Percentiles rank a stretch among this genome's conserved stretches.
These are phyloP conservation scores for Hofmannophila pseudospretella DNA, from an alignment of 2,888 invertebrate genomes.

Conservation along the genomic window DNA sequence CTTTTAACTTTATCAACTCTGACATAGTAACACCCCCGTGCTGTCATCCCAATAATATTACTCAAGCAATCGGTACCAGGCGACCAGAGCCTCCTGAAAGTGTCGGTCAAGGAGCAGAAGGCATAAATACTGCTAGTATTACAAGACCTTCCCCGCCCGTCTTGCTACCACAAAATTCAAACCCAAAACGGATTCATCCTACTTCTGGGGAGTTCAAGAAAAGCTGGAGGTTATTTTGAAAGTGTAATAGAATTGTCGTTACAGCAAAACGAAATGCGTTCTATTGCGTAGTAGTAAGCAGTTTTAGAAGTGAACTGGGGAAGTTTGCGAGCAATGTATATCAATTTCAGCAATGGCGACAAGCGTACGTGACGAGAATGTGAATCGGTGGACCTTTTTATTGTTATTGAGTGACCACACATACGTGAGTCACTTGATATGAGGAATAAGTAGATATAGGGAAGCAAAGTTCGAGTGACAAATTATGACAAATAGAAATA, in stretches of 20 bases:
- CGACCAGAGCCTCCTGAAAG: constrained; percentile 51
- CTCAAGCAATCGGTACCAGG: constrained; percentile 65
- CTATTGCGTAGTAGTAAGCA: constrained; percentile 28
- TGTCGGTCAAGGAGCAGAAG: constrained; percentile 47
- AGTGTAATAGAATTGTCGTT: constrained; percentile 1
- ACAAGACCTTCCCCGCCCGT: constrained; percentile 15
- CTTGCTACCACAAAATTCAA: not conserved
- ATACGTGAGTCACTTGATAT: not conserved
- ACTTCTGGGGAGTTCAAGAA: constrained; percentile 27
- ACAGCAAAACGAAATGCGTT: constrained; percentile 23
- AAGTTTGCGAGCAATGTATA: constrained; percentile 51
- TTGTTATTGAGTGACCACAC: constrained; percentile 57
- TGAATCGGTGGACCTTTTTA: constrained; percentile 47
- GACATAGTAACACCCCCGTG: constrained; percentile 42
- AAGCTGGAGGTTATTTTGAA: constrained; percentile 29
- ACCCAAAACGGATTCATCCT: not conserved
- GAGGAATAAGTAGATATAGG: not conserved
- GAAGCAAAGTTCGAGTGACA: not conserved
- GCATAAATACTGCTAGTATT: constrained; percentile 27
- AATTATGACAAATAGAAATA: no score
- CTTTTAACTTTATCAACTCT: constrained; percentile 37
- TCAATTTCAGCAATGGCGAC: constrained; percentile 70
- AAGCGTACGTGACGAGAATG: constrained; percentile 67
- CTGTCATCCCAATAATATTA: constrained; percentile 56
- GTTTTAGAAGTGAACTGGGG: constrained; percentile 15